A percentile compares a stretch with the other conserved stretches of the same genome.
Conservation (phyloP, 2,797 vertebrate genomes). For the Myripristis murdjan region DNA sequence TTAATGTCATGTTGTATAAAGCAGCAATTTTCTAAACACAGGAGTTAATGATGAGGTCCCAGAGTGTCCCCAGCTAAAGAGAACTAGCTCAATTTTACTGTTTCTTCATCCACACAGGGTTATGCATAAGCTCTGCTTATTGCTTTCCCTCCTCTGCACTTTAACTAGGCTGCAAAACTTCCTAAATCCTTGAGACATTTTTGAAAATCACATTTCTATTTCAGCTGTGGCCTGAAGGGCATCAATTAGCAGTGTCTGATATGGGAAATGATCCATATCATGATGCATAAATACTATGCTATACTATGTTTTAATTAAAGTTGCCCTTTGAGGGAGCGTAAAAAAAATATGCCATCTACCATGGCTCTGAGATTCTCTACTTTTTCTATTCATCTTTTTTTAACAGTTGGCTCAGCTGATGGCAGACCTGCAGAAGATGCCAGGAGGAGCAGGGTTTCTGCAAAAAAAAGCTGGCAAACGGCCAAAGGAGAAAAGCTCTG, state of each 20-base stretch:
- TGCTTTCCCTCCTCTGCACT: no score
- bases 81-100: neutral
- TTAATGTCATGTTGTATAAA: no score
- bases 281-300: neutral
- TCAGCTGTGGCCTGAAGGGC: neutral
- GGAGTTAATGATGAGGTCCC: neutral
- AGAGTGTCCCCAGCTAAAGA: neutral
- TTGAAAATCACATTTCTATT: no score
- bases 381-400: neutral
- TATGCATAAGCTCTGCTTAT: no score
- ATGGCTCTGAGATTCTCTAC: neutral
- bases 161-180: no score
- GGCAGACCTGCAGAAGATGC: constrained; percentile 87
- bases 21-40: neutral
- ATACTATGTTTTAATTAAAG: neutral
- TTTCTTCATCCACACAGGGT: no score
- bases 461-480: constrained; percentile 60
- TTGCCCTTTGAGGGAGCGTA: neutral
- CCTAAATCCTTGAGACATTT: no score
- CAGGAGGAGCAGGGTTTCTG: constrained; percentile 69
- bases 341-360: neutral
- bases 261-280: neutral
- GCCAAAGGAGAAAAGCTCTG: constrained; percentile 63
- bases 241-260: neutral
- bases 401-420: constrained; percentile 87